Evolutionary conservation across 2,113 vertebrate species (phyloP), one percentile per base, ranked within the genome.

Genomic region (Neoarius graeffei): DNA sequence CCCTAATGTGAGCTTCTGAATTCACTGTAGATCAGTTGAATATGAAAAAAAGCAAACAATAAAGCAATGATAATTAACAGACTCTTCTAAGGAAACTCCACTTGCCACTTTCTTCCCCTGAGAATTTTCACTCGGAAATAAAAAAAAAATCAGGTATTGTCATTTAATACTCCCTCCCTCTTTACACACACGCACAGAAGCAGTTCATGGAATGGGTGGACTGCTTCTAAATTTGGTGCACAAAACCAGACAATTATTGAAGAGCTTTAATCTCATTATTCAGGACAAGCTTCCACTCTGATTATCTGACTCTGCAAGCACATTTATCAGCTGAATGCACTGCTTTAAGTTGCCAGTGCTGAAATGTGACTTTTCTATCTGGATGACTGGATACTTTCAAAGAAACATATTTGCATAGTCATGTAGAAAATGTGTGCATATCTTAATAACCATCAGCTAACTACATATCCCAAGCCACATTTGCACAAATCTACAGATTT

Each of bases 201-300:
- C 25, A 30, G 23, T 42, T 67, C 57, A 83, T 48, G 57, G 56
- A 60, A 83, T 69, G 42, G 56, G 48, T 85, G 20, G 84, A 69
- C 56, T 67, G 23, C n/a, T 81, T 86, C 66, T 87, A 84, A 88
- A 82, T 88, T 81, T 62, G 64, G 76, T 84, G 50, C 25, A 69
- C 30, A 27, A 86, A 89, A 83, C 5, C 17, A 83, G n/a, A 86
- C 66, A 66, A 83, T 83, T 90, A 86, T 85, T 86, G 82, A 48
- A 74, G 71, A 80, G 59, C 60, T 48, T 76, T 85, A 87, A 88
- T 89, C 76, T 59, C 74, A 74, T 91, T 83, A 90, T 85, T 89
- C 69, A 86, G 81, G 86, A 30, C 89, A 83, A 83, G 86, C 83
- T 52, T 69, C 52, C 52, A 35, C 15, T 20, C 23, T 35, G 62